Conservation (phyloP, 2,888 invertebrate species). For the Chesias legatella region DNA sequence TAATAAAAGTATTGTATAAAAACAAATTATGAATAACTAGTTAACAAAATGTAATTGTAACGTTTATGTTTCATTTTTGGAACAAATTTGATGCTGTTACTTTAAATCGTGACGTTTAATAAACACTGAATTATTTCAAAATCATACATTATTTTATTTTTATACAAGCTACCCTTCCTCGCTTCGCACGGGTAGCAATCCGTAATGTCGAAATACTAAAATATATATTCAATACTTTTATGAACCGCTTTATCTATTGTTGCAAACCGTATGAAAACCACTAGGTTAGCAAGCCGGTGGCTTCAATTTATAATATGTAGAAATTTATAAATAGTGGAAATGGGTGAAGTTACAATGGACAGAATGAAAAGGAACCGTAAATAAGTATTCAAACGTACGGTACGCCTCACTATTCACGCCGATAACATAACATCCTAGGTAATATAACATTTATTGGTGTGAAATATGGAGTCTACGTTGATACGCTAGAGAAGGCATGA, state of each 20-base stretch:
- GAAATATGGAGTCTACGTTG: conserved; percentile 27
- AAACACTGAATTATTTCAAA: conserved; percentile 67
- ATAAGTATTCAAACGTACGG: conserved; percentile 11
- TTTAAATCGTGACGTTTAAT: conserved; percentile 75
- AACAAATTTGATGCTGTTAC: conserved; percentile 71
- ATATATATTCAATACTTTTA: no score
- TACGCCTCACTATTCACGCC: conserved; percentile 25
- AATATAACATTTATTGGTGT: conserved; percentile 30
- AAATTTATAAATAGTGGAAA: no score
- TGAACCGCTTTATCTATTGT: no score
- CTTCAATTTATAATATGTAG: conserved; percentile 7
- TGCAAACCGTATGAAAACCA: no score
- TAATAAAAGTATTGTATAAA: conserved; percentile 41
- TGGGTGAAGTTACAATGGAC: no score
- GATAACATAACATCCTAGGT: conserved; percentile 27
- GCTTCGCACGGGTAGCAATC: no score
- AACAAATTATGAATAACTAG: conserved; percentile 41
- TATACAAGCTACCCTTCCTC: no score
- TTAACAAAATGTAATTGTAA: conserved; percentile 45
- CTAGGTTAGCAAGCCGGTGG: no score
- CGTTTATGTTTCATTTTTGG: conserved; percentile 58
- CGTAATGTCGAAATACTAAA: no score
- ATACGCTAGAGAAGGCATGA: conserved; percentile 31
- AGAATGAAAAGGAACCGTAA: no score
- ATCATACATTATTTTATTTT: conserved; percentile 32